Percentiles rank a stretch among this genome's conserved stretches.
These are phyloP conservation scores for Macrotrachela quadricornifera DNA, from an alignment of 1,140 invertebrate species.

Conservation along the genomic window DNA sequence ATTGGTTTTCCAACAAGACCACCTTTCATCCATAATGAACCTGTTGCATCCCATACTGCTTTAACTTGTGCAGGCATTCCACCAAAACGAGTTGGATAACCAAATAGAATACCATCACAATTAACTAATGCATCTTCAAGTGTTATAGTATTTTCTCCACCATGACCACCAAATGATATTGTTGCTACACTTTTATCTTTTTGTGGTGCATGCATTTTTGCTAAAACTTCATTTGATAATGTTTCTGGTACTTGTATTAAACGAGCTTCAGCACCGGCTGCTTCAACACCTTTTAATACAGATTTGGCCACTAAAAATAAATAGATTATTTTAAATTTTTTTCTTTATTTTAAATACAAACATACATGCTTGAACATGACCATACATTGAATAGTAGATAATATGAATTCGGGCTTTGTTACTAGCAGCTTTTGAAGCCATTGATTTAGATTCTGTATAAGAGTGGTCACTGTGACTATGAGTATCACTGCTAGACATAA, in stretches of 20 bases:
- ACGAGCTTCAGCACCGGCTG: too few species aligned
- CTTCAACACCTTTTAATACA: too few species aligned
- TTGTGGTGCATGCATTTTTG: neutral
- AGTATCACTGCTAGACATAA: too few species aligned
- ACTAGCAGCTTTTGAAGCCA: too few species aligned
- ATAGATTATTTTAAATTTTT: too few species aligned
- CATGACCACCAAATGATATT: neutral
- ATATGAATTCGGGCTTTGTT: neutral
- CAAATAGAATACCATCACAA: conserved; percentile 4
- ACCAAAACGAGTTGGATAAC: conserved; percentile 5
- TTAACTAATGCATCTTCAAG: neutral
- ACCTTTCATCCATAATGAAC: neutral
- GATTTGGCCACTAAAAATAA: too few species aligned
- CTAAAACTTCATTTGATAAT: neutral
- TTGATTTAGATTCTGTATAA: too few species aligned
- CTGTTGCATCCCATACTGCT: conserved; percentile 3
- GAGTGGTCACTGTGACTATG: too few species aligned
- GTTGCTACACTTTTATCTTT: neutral
- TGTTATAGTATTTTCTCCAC: too few species aligned
- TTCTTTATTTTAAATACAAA: too few species aligned
- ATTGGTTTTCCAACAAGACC: too few species aligned
- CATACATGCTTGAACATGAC: neutral
- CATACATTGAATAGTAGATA: conserved; percentile 7
- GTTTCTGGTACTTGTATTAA: conserved; percentile 4
- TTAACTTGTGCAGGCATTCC: conserved; percentile 2